Evolutionary conservation across 2,888 invertebrate genomes (phyloP), one percentile per base, ranked within the genome.

Genomic region (Drosophila vallismaia): DNA sequence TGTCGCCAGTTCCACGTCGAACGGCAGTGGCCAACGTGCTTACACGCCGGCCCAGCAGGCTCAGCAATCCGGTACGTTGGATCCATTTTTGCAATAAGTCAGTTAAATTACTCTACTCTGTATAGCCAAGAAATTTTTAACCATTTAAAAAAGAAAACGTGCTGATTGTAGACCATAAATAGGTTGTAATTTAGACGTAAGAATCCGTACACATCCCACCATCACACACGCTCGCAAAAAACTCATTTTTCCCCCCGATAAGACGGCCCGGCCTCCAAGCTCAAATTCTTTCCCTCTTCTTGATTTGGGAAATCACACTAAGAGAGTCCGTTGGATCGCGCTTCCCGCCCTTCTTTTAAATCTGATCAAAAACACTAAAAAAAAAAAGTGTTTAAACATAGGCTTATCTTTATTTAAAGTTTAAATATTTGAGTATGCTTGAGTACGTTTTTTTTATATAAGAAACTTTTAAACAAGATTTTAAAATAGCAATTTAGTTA

Each of bases 11-110:
- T 87, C 89, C 31, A 83, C 88, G 58, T 81, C 88, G 33, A 89
- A 78, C 55, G 78, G 87, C 36, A 88, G 81, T n/a, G 66, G 58
- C 40, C 80, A 79, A 73, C 86, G 83, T 78, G 75, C 83, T 71
- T 84, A 83, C 33, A 53, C 86, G 10, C 83, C 76, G 70, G 79
- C 77, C 70, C 81, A 72, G 74, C 89, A 79, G 69, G 71, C 86
- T 50, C 79, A 79, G 58, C 90, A 90, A 89, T 79, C 89, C 87
- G 91, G 91, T 91, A 91, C 90, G 90, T 91, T 90, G 84, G 90
- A 90, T 77, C 82, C 82, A 78, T 90, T 85, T 89, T 80, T 88
- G 86, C 87, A 88, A 79, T 89, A 89, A 83, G 55, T 46, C 33
- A 70, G 64, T 50, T 58, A 63, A 68, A 40, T 40, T 40, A 70